Conservation (phyloP, 2,888 invertebrate genomes). For the Conomelus anceps region DNA sequence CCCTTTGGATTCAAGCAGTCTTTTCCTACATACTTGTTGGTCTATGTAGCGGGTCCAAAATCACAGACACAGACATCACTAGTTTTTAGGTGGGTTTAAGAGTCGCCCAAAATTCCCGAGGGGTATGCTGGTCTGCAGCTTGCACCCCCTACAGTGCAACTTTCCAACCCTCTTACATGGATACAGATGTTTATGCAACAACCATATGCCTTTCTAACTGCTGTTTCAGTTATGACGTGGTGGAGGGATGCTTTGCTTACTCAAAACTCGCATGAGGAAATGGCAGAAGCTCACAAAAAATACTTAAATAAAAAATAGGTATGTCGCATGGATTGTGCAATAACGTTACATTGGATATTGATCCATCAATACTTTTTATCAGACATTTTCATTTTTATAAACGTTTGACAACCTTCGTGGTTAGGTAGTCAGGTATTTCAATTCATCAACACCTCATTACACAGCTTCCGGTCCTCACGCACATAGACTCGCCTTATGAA, state of each 20-base stretch:
- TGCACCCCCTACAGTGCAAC: background rate
- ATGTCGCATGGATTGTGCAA: background rate
- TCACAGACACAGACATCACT: background rate
- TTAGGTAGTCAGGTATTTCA: no score
- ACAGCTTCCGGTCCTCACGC: no score
- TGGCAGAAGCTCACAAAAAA: background rate
- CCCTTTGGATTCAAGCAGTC: background rate
- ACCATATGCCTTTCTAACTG: background rate
- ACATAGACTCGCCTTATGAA: no score
- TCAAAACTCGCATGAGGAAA: background rate
- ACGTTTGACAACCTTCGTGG: no score
- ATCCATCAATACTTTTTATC: no score
- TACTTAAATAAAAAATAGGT: no score
- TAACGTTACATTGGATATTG: background rate
- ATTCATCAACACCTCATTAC: no score
- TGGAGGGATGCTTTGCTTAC: background rate
- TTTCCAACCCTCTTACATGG: background rate
- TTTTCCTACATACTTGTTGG: background rate
- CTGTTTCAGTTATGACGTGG: background rate
- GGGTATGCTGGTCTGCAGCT: background rate
- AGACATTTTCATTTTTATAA: no score
- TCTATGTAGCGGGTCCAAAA: background rate
- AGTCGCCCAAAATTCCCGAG: background rate
- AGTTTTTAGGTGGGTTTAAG: no score
- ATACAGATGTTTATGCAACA: background rate